phyloP scores from a whole-genome alignment of 2,888 invertebrate species.

The Drosophila putrida region DNA sequence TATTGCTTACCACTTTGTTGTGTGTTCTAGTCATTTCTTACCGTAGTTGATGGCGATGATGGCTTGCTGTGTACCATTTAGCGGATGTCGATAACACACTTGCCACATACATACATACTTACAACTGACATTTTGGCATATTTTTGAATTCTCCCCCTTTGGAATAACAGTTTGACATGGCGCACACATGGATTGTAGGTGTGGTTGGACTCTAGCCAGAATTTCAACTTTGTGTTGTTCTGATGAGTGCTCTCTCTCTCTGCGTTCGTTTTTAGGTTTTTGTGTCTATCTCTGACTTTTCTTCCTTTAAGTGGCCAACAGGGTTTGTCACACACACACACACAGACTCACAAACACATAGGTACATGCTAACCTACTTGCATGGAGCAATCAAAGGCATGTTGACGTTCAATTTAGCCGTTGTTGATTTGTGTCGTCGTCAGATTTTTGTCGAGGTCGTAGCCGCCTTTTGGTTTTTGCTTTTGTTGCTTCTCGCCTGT shows the following conservation, averaged over 20 bases:
- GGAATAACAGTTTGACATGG: constrained; percentile 41
- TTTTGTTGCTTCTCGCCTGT: constrained; percentile 38
- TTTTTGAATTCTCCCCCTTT: constrained; percentile 41
- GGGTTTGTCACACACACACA: constrained; percentile 16
- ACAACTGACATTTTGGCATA: constrained; percentile 49
- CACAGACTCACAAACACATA: background rate
- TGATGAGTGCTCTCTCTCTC: constrained; percentile 7
- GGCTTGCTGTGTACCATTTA: constrained; percentile 13
- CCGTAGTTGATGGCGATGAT: background rate
- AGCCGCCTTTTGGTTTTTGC: constrained; percentile 21
- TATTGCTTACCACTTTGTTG: constrained; percentile 39
- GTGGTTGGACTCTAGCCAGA: constrained; percentile 39
- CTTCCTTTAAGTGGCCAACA: constrained; percentile 39
- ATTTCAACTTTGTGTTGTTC: constrained; percentile 46
- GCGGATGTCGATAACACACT: constrained; percentile 22
- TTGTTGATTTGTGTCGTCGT: constrained; percentile 71
- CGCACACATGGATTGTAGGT: constrained; percentile 23
- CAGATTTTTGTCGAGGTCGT: constrained; percentile 44
- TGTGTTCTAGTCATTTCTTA: constrained; percentile 4
- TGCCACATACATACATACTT: constrained; percentile 21
- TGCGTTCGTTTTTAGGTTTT: background rate
- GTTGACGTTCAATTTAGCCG: constrained; percentile 76
- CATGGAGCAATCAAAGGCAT: constrained; percentile 69
- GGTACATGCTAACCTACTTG: constrained; percentile 24
- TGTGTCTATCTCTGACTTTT: constrained; percentile 34